Evolutionary conservation across 1,140 invertebrate species (phyloP), one percentile per base, ranked within the genome.

Genomic region (Atta colombica): DNA sequence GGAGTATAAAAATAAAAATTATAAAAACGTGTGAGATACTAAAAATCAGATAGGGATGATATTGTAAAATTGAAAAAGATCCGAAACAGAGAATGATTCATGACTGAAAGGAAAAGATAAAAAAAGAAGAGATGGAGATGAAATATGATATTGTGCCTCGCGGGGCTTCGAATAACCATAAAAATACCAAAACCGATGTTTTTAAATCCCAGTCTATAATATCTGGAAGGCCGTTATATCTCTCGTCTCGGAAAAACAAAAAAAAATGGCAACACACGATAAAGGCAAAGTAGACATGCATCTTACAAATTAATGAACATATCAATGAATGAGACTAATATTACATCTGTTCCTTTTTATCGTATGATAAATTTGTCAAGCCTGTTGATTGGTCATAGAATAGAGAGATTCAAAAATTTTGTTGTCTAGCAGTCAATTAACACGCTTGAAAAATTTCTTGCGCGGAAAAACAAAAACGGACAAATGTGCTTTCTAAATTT

Each of bases 161-260:
- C 18, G 49, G 51, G 66, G 31, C 39, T 25, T 69, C 49, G 21
- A 25, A 55, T 25, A 55, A 21, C 65, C 77, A 55, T 55, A 69
- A 71, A 81, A 81, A 69, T 49, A 69, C 77, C 55, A 25, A 81
- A 71, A 71, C 65, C 77, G 21, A 68, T 78, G 77, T 78, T 66
- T 66, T 66, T 66, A 66, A 78, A 35, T 53, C 51, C 51, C 31
- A 75, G 51, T 75, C 28, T 31, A 58, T 75, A 25, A 75, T 35
- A 75, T 75, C 31, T 58, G 12, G 53, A 10, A 35, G 53, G 7
- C 28, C 18, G 18, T 5, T 7, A 3, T 66, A 31, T 31, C 7
- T 18, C 28, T 49, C 8, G 10, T 25, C 10, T n/a, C 12, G 6
- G 28, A 5, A 49, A 63, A 69, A 69, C 3, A 51, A 69, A 69